These are phyloP conservation scores for Cylindroiulus punctatus DNA, from an alignment of 2,888 invertebrate genomes.

Conservation along the genomic window DNA sequence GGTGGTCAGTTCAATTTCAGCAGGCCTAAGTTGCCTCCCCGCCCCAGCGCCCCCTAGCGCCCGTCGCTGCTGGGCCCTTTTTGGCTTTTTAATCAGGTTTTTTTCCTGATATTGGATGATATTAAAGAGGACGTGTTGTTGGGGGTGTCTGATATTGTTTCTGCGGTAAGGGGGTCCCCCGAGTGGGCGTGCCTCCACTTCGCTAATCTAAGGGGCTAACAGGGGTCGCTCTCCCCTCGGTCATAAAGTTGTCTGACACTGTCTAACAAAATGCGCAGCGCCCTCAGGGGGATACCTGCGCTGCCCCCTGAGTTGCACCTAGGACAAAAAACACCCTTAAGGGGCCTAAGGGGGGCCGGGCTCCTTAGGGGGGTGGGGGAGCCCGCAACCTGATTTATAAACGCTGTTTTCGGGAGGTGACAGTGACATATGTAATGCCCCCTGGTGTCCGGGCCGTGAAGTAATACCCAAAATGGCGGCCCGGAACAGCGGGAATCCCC, in stretches of 20 bases:
- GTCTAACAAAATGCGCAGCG: slow-evolving; percentile 43
- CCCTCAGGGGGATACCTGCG: slow-evolving; percentile 41
- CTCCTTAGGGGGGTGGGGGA: not conserved
- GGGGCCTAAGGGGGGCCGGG: too few species aligned
- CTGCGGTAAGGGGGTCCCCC: not conserved
- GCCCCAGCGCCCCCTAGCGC: not conserved
- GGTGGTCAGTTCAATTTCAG: slow-evolving; percentile 11
- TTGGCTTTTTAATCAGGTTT: not conserved
- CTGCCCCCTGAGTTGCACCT: slow-evolving; percentile 45
- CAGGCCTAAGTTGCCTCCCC: not conserved
- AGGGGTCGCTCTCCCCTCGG: slow-evolving; percentile 40
- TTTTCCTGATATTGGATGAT: not conserved
- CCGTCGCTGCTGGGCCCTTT: not conserved
- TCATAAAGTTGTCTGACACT: slow-evolving; percentile 47
- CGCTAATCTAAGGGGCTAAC: slow-evolving; percentile 45
- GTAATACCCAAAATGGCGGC: slow-evolving; percentile 22
- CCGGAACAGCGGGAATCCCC: slow-evolving; percentile 3
- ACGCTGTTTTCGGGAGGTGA: slow-evolving; percentile 24
- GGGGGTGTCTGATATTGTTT: slow-evolving; percentile 28
- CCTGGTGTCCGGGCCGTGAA: slow-evolving; percentile 6
- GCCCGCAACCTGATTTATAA: slow-evolving; percentile 15
- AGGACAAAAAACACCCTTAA: slow-evolving; percentile 3
- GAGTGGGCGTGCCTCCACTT: slow-evolving; percentile 5
- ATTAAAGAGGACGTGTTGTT: slow-evolving; percentile 5
- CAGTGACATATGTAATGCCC: slow-evolving; percentile 53